phyloP scores from a whole-genome alignment of 2,888 invertebrate species.

The Thyatira batis region DNA sequence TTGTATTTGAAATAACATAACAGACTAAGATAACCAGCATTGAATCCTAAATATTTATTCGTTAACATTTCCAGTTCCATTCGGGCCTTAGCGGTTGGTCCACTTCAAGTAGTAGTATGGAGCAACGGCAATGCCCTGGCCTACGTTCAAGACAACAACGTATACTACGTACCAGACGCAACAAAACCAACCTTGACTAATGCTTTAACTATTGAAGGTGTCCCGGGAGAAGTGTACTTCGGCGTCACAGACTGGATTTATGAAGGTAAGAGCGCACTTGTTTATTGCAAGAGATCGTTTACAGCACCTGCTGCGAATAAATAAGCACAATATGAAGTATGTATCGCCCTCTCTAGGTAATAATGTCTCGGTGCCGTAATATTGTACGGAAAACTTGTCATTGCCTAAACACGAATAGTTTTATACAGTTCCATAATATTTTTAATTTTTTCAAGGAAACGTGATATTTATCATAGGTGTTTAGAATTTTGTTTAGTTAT shows the following conservation, averaged over 20 bases:
- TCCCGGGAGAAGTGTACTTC: constrained; percentile 86
- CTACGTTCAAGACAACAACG: constrained; percentile 87
- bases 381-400: not conserved
- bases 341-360: not conserved
- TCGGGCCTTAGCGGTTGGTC: constrained; percentile 74
- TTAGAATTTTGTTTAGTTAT: too few relatives aligned
- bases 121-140: constrained; percentile 64
- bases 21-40: too few relatives aligned
- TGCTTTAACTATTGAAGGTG: constrained; percentile 84
- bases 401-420: not conserved
- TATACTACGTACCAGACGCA: constrained; percentile 81
- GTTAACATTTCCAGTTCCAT: constrained; percentile 65
- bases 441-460: too few relatives aligned
- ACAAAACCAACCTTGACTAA: constrained; percentile 50
- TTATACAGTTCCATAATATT: not conserved
- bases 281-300: not conserved
- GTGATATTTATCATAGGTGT: too few relatives aligned
- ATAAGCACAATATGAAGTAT: not conserved
- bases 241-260: constrained; percentile 97
- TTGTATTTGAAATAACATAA: too few relatives aligned
- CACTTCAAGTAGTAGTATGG: constrained; percentile 85
- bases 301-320: not conserved
- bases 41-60: too few relatives aligned
- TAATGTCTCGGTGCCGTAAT: not conserved
- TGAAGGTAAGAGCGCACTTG: constrained; percentile 84